A percentile compares a stretch with the other conserved stretches of the same genome.
These are phyloP conservation scores for Venturia canescens DNA, from an alignment of 1,140 invertebrate species.

Conservation along the genomic window DNA sequence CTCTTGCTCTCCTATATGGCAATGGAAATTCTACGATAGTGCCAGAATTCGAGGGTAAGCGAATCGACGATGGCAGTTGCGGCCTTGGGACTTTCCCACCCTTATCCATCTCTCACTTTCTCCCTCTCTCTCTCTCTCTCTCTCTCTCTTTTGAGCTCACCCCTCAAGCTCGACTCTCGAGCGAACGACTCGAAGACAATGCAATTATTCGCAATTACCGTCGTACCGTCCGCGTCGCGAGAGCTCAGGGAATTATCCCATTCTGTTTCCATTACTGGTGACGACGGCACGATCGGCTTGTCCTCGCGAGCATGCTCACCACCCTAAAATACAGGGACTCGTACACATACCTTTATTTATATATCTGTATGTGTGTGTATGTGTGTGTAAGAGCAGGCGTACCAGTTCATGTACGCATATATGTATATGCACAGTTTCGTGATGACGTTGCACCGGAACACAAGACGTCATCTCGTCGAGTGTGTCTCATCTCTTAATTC, in stretches of 20 bases:
- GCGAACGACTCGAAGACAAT: conserved; percentile 76
- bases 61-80: conserved; percentile 30
- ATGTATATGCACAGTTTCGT: neutral
- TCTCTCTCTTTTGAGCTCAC: neutral
- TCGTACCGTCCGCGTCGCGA: conserved; percentile 66
- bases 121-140: neutral
- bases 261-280: conserved; percentile 72
- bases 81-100: conserved; percentile 29
- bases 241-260: conserved; percentile 72
- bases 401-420: too few species aligned
- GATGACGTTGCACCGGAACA: conserved; percentile 6
- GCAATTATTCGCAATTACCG: conserved; percentile 78
- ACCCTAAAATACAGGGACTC: neutral
- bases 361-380: neutral
- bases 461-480: conserved; percentile 41
- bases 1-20: neutral
- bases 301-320: conserved; percentile 31
- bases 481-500: neutral
- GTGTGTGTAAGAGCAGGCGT: too few species aligned
- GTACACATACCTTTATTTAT: neutral
- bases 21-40: conserved; percentile 29
- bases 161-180: conserved; percentile 58
- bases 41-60: conserved; percentile 18
- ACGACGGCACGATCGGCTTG: conserved; percentile 52
- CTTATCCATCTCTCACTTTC: neutral